Conservation (phyloP, 2,113 vertebrate genomes). For the Phasianus colchicus region DNA sequence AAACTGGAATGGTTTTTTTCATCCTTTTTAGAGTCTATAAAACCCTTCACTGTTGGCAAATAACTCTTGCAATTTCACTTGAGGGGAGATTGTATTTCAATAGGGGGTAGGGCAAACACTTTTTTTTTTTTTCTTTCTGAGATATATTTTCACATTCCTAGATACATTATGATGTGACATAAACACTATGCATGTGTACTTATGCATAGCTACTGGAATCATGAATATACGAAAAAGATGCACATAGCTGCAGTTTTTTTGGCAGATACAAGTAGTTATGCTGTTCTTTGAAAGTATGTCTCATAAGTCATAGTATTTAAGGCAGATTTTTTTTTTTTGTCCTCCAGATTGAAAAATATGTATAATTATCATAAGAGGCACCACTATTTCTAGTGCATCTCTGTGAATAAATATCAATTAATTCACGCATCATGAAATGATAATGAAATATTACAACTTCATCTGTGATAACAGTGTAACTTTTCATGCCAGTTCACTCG, state of each 20-base stretch:
- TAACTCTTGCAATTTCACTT: neutral
- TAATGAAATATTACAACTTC: slow-evolving; percentile 74
- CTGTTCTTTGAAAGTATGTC: slow-evolving; percentile 18
- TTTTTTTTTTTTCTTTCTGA: neutral
- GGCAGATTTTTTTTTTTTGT: neutral
- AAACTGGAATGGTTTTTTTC: neutral
- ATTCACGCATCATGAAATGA: slow-evolving; percentile 61
- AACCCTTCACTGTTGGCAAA: neutral
- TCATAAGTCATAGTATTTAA: slow-evolving; percentile 43
- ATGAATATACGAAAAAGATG: neutral
- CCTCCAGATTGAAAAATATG: slow-evolving; percentile 48
- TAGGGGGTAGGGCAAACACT: neutral
- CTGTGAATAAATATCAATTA: slow-evolving; percentile 72
- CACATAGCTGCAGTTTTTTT: neutral
- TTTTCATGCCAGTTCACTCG: slow-evolving; percentile 69
- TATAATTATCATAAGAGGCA: slow-evolving; percentile 61
- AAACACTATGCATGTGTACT: neutral
- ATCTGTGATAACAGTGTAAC: slow-evolving; percentile 68
- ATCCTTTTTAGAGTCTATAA: neutral
- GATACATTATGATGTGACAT: neutral
- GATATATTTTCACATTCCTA: neutral
- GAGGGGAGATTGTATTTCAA: neutral
- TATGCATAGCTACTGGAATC: neutral
- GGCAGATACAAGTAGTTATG: neutral
- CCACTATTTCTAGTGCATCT: slow-evolving; percentile 53